Conservation (phyloP, 2,888 invertebrate species). For the Noctuana brunneofusca region DNA sequence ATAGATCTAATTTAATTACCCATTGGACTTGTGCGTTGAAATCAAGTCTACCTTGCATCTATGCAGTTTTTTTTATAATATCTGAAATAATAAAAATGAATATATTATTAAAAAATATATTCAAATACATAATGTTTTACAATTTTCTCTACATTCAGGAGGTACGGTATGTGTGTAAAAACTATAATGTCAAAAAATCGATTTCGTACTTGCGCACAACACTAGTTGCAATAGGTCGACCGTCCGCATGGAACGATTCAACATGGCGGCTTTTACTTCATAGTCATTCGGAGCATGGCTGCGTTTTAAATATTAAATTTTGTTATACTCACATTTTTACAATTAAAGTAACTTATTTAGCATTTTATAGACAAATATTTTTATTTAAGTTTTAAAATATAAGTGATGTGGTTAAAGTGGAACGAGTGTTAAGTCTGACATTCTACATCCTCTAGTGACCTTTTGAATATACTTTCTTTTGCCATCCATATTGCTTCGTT, state of each 20-base stretch:
- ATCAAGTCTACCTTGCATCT: no score
- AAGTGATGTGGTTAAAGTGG: slow-evolving; percentile 67
- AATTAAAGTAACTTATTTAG: slow-evolving; percentile 52
- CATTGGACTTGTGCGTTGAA: no score
- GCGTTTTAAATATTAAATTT: slow-evolving; percentile 62
- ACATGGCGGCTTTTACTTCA: slow-evolving; percentile 77
- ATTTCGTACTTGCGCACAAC: slow-evolving; percentile 72
- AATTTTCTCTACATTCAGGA: no score
- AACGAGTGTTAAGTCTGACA: slow-evolving; percentile 66
- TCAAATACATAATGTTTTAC: no score
- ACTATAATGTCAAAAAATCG: slow-evolving; percentile 44
- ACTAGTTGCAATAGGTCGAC: slow-evolving; percentile 60
- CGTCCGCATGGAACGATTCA: slow-evolving; percentile 73
- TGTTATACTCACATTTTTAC: slow-evolving; percentile 54
- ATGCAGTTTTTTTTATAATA: no score
- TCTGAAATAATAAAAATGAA: no score
- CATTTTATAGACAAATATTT: slow-evolving; percentile 56
- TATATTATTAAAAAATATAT: no score
- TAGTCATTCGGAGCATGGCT: slow-evolving; percentile 71
- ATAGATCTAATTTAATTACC: no score
- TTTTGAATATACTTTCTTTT: slow-evolving; percentile 76
- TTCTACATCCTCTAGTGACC: slow-evolving; percentile 80
- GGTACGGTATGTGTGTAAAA: not conserved
- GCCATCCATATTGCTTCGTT: slow-evolving; percentile 77
- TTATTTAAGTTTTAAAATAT: slow-evolving; percentile 62